These are phyloP conservation scores for Carduelis carduelis DNA, from an alignment of 2,797 vertebrate species.

Conservation along the genomic window DNA sequence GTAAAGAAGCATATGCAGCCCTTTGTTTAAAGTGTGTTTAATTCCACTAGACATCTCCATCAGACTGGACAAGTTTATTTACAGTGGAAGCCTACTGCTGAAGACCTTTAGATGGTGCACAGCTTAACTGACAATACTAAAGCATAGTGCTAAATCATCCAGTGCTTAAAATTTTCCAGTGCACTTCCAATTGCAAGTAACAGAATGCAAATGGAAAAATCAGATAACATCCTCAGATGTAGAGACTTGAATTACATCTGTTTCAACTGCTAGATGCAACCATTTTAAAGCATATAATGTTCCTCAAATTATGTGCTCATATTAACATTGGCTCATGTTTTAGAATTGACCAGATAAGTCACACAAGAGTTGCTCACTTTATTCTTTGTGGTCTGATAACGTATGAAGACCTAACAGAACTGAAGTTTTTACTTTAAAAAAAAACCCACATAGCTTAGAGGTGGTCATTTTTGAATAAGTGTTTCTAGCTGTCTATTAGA, in stretches of 20 bases:
- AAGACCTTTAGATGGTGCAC: not conserved
- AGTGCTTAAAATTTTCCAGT: not conserved
- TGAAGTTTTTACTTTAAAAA: not conserved
- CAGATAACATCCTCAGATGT: not conserved
- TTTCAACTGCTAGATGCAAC: not conserved
- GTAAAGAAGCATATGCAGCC: not conserved
- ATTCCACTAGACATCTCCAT: not conserved
- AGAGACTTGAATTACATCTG: not conserved
- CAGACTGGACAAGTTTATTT: slow-evolving; percentile 7
- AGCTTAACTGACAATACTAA: not conserved
- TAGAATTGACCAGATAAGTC: not conserved
- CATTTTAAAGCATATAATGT: not conserved
- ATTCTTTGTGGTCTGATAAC: not conserved
- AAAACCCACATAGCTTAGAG: not conserved
- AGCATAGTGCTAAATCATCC: not conserved
- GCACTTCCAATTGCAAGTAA: not conserved
- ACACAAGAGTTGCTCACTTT: fast-evolving
- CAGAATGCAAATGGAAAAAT: slow-evolving; percentile 7
- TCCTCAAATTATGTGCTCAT: not conserved
- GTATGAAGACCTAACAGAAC: not conserved
- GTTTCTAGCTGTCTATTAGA: not conserved
- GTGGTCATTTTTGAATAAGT: not conserved
- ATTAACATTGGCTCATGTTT: fast-evolving
- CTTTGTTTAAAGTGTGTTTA: not conserved
- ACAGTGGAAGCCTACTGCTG: not conserved